Percentiles rank a stretch among this genome's conserved stretches.
Evolutionary conservation across 1,140 invertebrate species (phyloP).

Genomic region (Bombus breviceps): DNA sequence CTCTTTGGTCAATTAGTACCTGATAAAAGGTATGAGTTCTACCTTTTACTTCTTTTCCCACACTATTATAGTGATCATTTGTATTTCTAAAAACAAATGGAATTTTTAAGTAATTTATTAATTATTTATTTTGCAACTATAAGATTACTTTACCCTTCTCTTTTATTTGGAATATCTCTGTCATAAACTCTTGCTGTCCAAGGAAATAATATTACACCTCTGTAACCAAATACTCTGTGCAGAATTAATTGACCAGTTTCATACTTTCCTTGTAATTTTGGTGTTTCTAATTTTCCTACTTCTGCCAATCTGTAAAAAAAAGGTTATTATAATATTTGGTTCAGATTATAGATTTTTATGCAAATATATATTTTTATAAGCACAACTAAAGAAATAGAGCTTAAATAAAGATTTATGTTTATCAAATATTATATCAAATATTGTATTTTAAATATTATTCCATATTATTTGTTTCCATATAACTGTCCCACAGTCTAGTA

Average conservation of each 20-base stretch:
- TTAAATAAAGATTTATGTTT: neutral
- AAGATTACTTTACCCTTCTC: slow-evolving; percentile 75
- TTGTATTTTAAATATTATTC: neutral
- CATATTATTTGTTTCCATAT: neutral
- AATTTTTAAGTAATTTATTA: slow-evolving; percentile 31
- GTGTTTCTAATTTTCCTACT: slow-evolving; percentile 90
- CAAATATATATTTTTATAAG: neutral
- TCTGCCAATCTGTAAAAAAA: slow-evolving; percentile 86
- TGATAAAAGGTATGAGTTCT: slow-evolving; percentile 97
- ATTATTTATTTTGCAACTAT: neutral
- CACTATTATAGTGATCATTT: slow-evolving; percentile 82
- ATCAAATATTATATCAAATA: neutral
- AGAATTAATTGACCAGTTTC: slow-evolving; percentile 97
- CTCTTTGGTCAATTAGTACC: slow-evolving; percentile 97
- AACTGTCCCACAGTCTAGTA: no score
- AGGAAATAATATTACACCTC: slow-evolving; percentile 97
- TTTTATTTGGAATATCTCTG: slow-evolving; percentile 88
- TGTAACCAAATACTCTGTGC: slow-evolving; percentile 97
- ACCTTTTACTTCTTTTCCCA: slow-evolving; percentile 94
- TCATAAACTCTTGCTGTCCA: slow-evolving; percentile 98
- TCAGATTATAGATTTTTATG: neutral
- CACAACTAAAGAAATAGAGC: neutral
- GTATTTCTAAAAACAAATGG: slow-evolving; percentile 71
- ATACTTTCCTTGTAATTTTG: slow-evolving; percentile 94
- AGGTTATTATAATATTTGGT: neutral